Evolutionary conservation across 1,140 invertebrate species (phyloP).

Genomic region (Anastrepha obliqua): DNA sequence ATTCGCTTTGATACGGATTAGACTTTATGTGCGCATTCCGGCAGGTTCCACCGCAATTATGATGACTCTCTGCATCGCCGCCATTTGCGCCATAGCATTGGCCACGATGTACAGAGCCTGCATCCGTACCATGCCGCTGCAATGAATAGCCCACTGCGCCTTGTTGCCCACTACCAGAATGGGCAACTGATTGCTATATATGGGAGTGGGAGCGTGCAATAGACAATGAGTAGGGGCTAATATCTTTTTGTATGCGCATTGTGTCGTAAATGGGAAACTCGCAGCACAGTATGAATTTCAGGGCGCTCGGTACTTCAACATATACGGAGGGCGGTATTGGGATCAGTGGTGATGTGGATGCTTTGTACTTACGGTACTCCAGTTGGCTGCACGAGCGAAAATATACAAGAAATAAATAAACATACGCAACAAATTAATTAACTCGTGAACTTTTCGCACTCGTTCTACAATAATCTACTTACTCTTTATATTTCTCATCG

Average conservation of each 20-base stretch:
- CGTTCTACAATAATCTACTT: conserved; percentile 72
- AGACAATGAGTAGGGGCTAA: conserved; percentile 84
- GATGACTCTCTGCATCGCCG: conserved; percentile 69
- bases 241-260: conserved; percentile 80
- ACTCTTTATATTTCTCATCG: conserved; percentile 92
- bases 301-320: conserved; percentile 84
- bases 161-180: conserved; percentile 69
- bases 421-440: too few relatives aligned
- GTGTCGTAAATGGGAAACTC: conserved; percentile 91
- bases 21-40: conserved; percentile 70
- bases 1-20: conserved; percentile 71
- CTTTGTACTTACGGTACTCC: conserved; percentile 90
- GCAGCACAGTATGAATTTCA: conserved; percentile 90
- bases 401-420: conserved; percentile 2
- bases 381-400: conserved; percentile 78
- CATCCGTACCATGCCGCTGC: conserved; percentile 59
- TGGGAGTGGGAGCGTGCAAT: conserved; percentile 85
- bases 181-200: conserved; percentile 77
- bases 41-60: conserved; percentile 70
- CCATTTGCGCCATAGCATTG: conserved; percentile 71
- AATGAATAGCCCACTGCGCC: conserved; percentile 62
- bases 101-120: conserved; percentile 59
- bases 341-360: conserved; percentile 89
- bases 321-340: conserved; percentile 90
- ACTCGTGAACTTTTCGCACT: too few relatives aligned